Conservation (phyloP, 2,888 invertebrate genomes). For the Drosophila acutilabella region DNA sequence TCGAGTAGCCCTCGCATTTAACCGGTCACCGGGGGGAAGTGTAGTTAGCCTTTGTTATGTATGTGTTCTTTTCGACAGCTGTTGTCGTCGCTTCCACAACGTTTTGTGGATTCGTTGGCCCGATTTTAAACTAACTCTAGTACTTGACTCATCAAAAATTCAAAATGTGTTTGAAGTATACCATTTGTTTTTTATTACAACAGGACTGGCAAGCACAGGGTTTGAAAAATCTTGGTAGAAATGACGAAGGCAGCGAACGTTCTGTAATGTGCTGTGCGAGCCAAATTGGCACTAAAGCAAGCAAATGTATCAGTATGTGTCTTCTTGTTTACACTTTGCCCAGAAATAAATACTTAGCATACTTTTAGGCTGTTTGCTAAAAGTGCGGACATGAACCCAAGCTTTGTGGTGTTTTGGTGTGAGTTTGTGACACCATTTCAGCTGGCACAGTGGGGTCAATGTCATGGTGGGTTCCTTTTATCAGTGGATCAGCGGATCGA, state of each 20-base stretch:
- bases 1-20: slow-evolving; percentile 31
- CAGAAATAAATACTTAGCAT: slow-evolving; percentile 35
- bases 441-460: slow-evolving; percentile 58
- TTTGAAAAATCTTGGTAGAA: slow-evolving; percentile 6
- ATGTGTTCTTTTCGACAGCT: slow-evolving; percentile 60
- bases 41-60: slow-evolving; percentile 25
- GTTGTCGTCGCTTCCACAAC: slow-evolving; percentile 31
- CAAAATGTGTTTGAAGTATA: slow-evolving; percentile 3
- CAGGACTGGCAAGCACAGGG: neutral
- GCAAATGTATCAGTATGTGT: slow-evolving; percentile 8
- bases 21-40: neutral
- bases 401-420: slow-evolving; percentile 13
- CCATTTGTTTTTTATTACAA: neutral
- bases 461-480: slow-evolving; percentile 54
- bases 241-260: slow-evolving; percentile 1
- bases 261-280: slow-evolving; percentile 5
- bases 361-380: slow-evolving; percentile 42
- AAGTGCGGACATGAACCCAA: slow-evolving; percentile 24
- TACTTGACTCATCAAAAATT: slow-evolving; percentile 41
- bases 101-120: slow-evolving; percentile 35
- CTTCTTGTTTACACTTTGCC: slow-evolving; percentile 10
- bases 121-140: slow-evolving; percentile 30
- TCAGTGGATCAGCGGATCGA: slow-evolving; percentile 35
- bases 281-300: slow-evolving; percentile 9
- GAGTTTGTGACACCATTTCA: slow-evolving; percentile 16